Evolutionary conservation across 2,797 vertebrate genomes (phyloP).

Genomic region (Clarias platycephalus): DNA sequence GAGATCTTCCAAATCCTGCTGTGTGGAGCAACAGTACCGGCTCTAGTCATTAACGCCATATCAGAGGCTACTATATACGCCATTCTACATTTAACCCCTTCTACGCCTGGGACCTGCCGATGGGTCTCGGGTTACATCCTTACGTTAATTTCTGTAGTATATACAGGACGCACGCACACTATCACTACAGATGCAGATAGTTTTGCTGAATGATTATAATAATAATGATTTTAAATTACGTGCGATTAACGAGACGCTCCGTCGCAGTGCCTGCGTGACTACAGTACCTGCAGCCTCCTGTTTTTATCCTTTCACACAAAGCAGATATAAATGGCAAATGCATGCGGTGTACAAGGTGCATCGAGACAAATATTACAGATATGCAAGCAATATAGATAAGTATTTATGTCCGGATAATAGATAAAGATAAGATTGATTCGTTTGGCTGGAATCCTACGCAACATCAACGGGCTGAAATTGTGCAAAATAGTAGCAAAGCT

Average conservation of each 20-base stretch:
- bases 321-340: slow-evolving; percentile 19
- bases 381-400: background rate
- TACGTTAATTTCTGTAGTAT: background rate
- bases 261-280: background rate
- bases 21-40: slow-evolving; percentile 53
- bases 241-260: background rate
- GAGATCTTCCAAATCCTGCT: slow-evolving; percentile 53
- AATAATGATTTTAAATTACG: too few species aligned
- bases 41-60: slow-evolving; percentile 64
- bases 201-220: too few species aligned
- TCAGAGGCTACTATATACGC: slow-evolving; percentile 47
- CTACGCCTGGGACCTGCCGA: background rate
- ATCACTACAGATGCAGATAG: background rate
- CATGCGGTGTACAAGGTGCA: background rate
- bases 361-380: background rate
- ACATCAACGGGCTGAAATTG: background rate
- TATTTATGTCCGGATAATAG: background rate
- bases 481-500: background rate
- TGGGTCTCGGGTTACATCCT: background rate
- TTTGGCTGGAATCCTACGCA: background rate
- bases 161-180: background rate
- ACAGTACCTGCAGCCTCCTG: slow-evolving; percentile 29
- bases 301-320: slow-evolving; percentile 37
- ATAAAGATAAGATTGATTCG: background rate
- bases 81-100: slow-evolving; percentile 61